phyloP scores from a whole-genome alignment of 2,888 invertebrate species.

The Troides aeacus region DNA sequence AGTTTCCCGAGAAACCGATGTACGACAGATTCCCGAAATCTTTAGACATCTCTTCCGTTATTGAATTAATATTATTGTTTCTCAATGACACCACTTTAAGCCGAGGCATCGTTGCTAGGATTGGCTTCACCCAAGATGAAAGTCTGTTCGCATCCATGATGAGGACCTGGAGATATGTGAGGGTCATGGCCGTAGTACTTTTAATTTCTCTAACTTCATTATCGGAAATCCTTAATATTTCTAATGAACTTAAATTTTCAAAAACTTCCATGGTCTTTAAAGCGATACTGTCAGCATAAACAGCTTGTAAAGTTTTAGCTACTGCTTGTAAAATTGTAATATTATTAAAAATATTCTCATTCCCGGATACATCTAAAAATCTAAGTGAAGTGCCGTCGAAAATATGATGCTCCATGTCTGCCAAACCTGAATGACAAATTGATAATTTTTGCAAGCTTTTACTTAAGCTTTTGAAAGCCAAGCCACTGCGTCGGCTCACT shows the following conservation, averaged over 20 bases:
- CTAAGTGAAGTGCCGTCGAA: conserved; percentile 68
- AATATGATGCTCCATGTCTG: conserved; percentile 49
- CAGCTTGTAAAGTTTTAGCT: conserved; percentile 58
- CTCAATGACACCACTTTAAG: conserved; percentile 68
- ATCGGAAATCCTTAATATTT: conserved; percentile 65
- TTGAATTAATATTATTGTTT: conserved; percentile 78
- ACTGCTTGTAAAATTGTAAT: conserved; percentile 60
- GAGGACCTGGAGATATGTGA: conserved; percentile 68
- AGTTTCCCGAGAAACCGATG: conserved; percentile 78
- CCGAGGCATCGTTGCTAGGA: conserved; percentile 57
- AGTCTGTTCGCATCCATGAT: conserved; percentile 78
- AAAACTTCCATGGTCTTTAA: conserved; percentile 61
- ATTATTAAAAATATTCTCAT: conserved; percentile 58
- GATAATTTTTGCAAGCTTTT: conserved; percentile 52
- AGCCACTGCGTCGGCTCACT: conserved; percentile 41
- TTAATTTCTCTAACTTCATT: conserved; percentile 74
- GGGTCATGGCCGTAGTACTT: conserved; percentile 43
- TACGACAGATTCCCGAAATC: conserved; percentile 73
- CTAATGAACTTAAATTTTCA: conserved; percentile 57
- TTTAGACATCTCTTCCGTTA: conserved; percentile 77
- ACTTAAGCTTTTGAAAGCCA: conserved; percentile 42
- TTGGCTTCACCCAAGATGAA: conserved; percentile 73
- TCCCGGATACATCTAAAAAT: conserved; percentile 79
- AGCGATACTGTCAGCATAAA: conserved; percentile 67
- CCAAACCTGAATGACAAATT: conserved; percentile 66